Conservation (phyloP, 2,888 invertebrate genomes). For the Dolichomitus sp. region DNA sequence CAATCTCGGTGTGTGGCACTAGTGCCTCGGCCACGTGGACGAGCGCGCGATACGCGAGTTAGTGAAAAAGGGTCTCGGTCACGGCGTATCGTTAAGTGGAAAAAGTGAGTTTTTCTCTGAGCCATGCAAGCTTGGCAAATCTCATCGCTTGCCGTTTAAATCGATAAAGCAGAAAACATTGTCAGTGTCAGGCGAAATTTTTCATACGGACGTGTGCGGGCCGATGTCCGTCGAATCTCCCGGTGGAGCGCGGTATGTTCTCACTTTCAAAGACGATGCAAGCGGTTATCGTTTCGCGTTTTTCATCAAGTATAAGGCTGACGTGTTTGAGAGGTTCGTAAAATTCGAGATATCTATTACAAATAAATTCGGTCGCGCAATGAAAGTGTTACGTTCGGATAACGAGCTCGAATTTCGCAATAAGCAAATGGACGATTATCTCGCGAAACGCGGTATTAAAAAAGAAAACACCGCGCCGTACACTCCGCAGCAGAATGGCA, state of each 20-base stretch:
- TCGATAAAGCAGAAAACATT: neutral
- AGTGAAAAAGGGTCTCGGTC: neutral
- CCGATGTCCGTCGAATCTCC: neutral
- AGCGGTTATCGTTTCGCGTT: neutral
- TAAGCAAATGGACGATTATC: neutral
- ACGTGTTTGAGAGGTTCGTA: neutral
- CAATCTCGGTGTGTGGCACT: neutral
- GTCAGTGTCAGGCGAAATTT: neutral
- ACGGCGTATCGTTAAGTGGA: neutral
- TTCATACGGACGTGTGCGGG: slow-evolving; percentile 7
- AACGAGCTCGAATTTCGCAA: neutral
- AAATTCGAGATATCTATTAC: neutral
- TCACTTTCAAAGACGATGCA: neutral
- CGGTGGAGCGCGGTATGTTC: neutral
- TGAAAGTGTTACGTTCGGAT: neutral
- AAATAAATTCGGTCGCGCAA: neutral
- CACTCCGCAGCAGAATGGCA: neutral
- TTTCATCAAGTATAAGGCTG: neutral
- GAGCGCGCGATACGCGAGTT: neutral
- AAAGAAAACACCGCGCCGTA: slow-evolving; percentile 6
- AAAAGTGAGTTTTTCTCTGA: neutral
- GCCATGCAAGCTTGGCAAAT: neutral
- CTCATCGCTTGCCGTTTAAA: neutral
- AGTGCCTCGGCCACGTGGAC: too few species aligned
- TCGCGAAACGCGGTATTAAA: neutral